Conservation (phyloP, 2,797 vertebrate genomes). For the Alauda arvensis region DNA sequence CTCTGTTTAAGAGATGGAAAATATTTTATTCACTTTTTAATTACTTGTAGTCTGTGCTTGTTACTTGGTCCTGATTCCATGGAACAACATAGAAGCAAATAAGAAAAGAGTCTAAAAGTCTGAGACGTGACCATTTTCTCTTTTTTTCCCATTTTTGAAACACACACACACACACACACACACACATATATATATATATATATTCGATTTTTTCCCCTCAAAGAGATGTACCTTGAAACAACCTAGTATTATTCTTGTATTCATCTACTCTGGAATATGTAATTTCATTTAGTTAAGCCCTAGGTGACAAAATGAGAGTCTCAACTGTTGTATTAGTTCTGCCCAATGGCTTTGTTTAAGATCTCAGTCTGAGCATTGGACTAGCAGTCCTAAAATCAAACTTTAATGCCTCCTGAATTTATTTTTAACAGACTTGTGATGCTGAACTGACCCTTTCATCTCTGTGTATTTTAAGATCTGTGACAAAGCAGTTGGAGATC, state of each 20-base stretch:
- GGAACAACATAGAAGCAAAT: neutral
- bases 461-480: constrained; percentile 2
- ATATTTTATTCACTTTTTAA: constrained; percentile 26
- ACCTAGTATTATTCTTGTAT: neutral
- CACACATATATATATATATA: too few species aligned
- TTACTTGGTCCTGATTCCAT: neutral
- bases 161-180: neutral
- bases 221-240: neutral
- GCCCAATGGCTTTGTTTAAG: neutral
- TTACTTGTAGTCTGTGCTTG: constrained; percentile 1
- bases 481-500: neutral
- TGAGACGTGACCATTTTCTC: neutral
- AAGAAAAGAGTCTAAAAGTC: neutral
- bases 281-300: neutral
- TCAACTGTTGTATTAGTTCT: neutral
- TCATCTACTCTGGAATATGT: neutral
- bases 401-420: neutral
- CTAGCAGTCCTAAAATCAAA: neutral
- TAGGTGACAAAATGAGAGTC: neutral
- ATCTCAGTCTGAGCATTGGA: neutral
- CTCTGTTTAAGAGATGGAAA: constrained; percentile 24
- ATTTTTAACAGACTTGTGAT: constrained; percentile 19
- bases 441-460: constrained; percentile 14
- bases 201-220: accelerated
- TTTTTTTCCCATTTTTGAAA: neutral